phyloP scores from a whole-genome alignment of 2,113 vertebrate genomes.

The Benitochromis conjunctus region DNA sequence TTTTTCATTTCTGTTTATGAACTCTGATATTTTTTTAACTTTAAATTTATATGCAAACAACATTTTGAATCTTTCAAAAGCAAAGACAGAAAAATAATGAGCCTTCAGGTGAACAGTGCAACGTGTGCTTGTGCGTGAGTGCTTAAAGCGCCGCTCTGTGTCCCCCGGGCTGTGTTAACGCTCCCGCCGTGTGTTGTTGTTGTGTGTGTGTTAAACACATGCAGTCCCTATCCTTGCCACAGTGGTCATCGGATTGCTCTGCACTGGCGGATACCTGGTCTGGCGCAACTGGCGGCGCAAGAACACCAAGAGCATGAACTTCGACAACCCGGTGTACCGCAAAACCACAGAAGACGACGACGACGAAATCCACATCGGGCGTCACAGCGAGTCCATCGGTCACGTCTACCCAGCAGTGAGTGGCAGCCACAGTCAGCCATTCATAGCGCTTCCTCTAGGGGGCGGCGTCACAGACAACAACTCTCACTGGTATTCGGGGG shows the following conservation, averaged over 20 bases:
- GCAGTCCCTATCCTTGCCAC: slow-evolving; percentile 80
- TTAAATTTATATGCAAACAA: not conserved
- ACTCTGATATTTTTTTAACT: no score
- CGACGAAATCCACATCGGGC: slow-evolving; percentile 94
- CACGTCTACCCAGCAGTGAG: slow-evolving; percentile 98
- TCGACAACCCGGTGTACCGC: slow-evolving; percentile 97
- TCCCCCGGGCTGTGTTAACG: slow-evolving; percentile 79
- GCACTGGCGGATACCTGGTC: slow-evolving; percentile 91
- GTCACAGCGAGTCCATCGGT: slow-evolving; percentile 86
- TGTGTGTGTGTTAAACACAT: slow-evolving; percentile 80
- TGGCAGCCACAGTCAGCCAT: slow-evolving; percentile 73
- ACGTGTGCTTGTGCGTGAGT: slow-evolving; percentile 13
- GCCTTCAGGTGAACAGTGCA: slow-evolving; percentile 20
- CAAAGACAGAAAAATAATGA: slow-evolving; percentile 25
- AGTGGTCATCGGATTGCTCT: slow-evolving; percentile 90
- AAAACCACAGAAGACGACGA: slow-evolving; percentile 97
- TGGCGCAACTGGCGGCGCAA: slow-evolving; percentile 98
- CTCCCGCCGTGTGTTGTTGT: slow-evolving; percentile 75
- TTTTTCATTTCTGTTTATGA: not conserved
- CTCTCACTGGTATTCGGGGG: slow-evolving; percentile 78
- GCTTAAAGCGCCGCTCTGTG: slow-evolving; percentile 67
- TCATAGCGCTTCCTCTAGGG: slow-evolving; percentile 74
- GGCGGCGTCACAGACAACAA: slow-evolving; percentile 73
- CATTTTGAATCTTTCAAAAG: not conserved
- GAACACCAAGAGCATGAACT: slow-evolving; percentile 99